Evolutionary conservation across 1,140 invertebrate genomes (phyloP).

Genomic region (Parapsyche elsis): DNA sequence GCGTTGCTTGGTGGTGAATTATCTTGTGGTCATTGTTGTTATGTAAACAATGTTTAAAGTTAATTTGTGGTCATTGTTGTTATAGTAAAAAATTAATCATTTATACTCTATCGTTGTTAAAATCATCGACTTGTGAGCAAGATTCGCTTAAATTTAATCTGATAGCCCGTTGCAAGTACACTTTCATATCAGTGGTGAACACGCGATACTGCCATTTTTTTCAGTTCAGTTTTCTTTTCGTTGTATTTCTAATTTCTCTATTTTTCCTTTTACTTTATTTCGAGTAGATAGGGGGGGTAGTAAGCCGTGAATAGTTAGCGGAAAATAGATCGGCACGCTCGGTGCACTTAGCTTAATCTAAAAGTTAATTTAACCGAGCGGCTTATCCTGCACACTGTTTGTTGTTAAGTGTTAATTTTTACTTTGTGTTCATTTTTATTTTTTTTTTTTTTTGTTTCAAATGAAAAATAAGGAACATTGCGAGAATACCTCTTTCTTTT

Average conservation of each 20-base stretch:
- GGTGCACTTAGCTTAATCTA: conserved; percentile 36
- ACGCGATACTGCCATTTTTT: conserved; percentile 26
- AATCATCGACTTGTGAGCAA: conserved; percentile 52
- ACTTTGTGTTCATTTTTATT: not conserved
- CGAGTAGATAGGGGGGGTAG: not conserved
- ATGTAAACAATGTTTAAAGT: too few species aligned
- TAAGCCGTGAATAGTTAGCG: conserved; percentile 33
- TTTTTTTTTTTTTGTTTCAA: not conserved
- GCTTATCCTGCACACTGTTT: conserved; percentile 27
- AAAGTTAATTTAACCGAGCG: conserved; percentile 35
- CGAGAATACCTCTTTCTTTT: conserved; percentile 39
- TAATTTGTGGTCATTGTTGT: too few species aligned
- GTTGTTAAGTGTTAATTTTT: conserved; percentile 23
- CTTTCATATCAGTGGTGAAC: not conserved
- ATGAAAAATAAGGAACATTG: conserved; percentile 5
- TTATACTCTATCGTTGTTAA: conserved; percentile 9
- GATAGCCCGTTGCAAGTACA: not conserved
- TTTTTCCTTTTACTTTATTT: not conserved
- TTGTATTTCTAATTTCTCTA: not conserved
- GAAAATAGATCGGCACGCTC: conserved; percentile 35
- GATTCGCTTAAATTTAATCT: conserved; percentile 42
- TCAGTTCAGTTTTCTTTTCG: not conserved
- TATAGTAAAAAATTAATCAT: too few species aligned
- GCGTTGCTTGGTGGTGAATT: too few species aligned
- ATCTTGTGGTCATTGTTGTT: too few species aligned